Base-by-base conservation (phyloP, 2,113 vertebrate species). In the Siphamia tubifer region DNA sequence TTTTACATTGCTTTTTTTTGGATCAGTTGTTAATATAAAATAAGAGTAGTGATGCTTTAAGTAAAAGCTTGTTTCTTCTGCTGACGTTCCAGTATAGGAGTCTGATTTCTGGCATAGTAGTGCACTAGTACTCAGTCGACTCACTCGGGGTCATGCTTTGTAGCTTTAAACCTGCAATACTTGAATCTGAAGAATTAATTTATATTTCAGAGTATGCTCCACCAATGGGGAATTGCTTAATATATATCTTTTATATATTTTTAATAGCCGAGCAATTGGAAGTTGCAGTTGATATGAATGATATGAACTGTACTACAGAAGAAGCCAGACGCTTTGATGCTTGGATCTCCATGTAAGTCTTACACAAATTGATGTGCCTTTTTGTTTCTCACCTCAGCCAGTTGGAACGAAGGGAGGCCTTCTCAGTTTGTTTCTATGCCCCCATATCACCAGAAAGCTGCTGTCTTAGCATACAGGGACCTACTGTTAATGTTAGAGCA, bases 81-180 rank as follows among this genome's bases (percentile, higher is more conserved):
- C 10, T 58, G 27, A 51, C 30, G n/a, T 58, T 28, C 63, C 20
- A 34, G 30, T 44, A 40, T 64, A 70, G 44, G 36, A 48, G 54
- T 66, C 24, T 62, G 11, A 65, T 56, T 74, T 44, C 44, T 66
- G 55, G 23, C 28, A 12, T 47, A 49, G 16, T 64, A 74, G 53
- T 70, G 58, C 70, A 74, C 45, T 61, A 75, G 42, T 54, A 42
- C 48, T 68, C 32, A 38, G 28, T 60, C 11, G 31, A 60, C 53
- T 73, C 31, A 67, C 36, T 30, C 25, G 12, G 61, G 69, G 60
- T 66, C 57, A 20, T 43, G 52, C 73, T 81, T 86, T 56, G 67
- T 83, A 79, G 80, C 84, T 90, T 90, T 76, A 71, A 87, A 88
- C 87, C 90, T 92, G 90, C 84, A 75, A 89, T 89, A 93, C 91